Base-by-base conservation (phyloP, 1,140 invertebrate species). In the Leptonema lineaticorne region DNA sequence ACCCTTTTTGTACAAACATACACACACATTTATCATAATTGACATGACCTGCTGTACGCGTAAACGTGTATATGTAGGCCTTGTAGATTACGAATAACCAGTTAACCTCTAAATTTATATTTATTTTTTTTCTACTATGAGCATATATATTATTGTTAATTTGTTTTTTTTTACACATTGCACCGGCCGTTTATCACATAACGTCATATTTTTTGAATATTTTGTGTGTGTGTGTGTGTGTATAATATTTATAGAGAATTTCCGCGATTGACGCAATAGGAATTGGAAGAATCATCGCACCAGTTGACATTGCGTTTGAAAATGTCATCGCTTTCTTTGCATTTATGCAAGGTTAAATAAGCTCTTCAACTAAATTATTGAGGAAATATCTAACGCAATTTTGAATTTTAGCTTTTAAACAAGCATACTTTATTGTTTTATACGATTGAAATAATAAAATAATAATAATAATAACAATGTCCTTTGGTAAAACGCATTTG, bases 21-120 rank as follows among this genome's bases (percentile, higher is more conserved):
- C 33, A 37, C n/a, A 8, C 33, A 37, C 7, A n/a, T 8, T n/a
- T 37, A 37, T 6, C 24, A 30, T 28, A 37, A 64, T 64, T 64
- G 45, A 64, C 45, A 2, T 18, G 45, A 63, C 60, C 60, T 63
- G 60, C 8, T 24, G 22, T 2, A 53, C 16, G 57, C 14, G n/a
- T 16, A 24, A 18, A 6, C 6, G 28, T 59, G 11, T 59, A 30
- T 37, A 37, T 33, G 27, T 28, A 64, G 45, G 45, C 62, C 62
- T 64, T 50, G 62, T 50, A 64, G 62, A 50, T 29, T 64, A n/a
- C 30, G 41, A 64, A 64, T 50, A 64, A 64, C 62, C 46, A 64
- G 62, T 64, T 64, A 64, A 64, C 62, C 62, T 64, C 62, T 45
- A 64, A 64, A 64, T 45, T 63, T 50, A 24, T 53, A 24, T 53